Evolutionary conservation across 1,140 invertebrate genomes (phyloP), one percentile per base, ranked within the genome.

Genomic region (Rhagoletis zephyria): DNA sequence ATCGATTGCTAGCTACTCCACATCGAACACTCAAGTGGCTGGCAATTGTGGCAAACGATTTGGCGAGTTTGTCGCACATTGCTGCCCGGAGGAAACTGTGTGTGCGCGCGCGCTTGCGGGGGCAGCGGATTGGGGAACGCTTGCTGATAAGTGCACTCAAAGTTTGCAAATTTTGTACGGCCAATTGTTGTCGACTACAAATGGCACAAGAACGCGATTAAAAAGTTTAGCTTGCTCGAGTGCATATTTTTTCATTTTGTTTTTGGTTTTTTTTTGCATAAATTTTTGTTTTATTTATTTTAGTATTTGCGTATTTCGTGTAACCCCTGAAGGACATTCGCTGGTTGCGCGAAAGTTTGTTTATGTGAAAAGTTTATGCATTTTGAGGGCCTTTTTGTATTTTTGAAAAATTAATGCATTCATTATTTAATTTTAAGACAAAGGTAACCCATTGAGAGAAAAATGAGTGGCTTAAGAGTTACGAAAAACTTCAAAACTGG

Each of bases 111-210:
- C 48, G 42, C 45, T 4, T 1, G 14, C 1, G 10, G 14, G 3
- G 0, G 30, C 30, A 30, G 30, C 30, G 45, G 42, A 5, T 48
- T 42, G 45, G 12, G 70, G 16, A 3, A 16, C 10, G 3, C 10
- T 48, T 16, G 42, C 42, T 74, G 70, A 48, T 74, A 74, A 74
- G 70, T 74, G 70, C 70, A 16, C 70, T 74, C 70, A 45, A 74
- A 74, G 70, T 74, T 74, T 67, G 65, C 6, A 67, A 67, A 67
- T 67, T 67, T 67, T 67, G 65, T 67, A 67, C 65, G 65, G 30
- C 65, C 65, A 30, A 67, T 67, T 67, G 65, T 67, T 40, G 65
- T 30, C 65, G 19, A 67, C 65, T 40, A 42, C 65, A 67, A 67
- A 67, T 67, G 30, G n/a, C 65, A 42, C 30, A 67, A 40, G 65